These are phyloP conservation scores for Motacilla alba DNA, from an alignment of 2,113 vertebrate genomes.

Conservation along the genomic window DNA sequence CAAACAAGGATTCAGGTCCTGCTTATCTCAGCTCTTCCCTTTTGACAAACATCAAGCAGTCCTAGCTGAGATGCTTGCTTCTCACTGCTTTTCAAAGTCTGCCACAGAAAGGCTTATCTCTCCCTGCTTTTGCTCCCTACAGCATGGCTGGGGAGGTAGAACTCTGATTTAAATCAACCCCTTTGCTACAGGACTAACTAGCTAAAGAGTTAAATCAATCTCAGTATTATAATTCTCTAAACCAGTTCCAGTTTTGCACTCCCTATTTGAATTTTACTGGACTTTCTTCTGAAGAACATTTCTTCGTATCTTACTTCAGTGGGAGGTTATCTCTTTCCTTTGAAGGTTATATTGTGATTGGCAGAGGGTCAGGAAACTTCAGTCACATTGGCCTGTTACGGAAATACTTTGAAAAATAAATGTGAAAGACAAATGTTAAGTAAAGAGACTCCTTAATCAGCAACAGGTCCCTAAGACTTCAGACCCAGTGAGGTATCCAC, in stretches of 20 bases:
- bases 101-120: neutral
- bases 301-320: slow-evolving; percentile 40
- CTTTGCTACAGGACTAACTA: neutral
- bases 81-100: neutral
- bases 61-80: neutral
- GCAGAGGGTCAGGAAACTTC: slow-evolving; percentile 65
- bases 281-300: slow-evolving; percentile 48
- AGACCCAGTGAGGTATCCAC: neutral
- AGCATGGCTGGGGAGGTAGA: neutral
- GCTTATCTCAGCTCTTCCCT: slow-evolving; percentile 28
- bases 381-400: slow-evolving; percentile 36
- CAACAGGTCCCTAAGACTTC: slow-evolving; percentile 40
- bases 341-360: slow-evolving; percentile 67
- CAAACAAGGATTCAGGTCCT: neutral
- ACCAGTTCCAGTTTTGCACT: neutral
- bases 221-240: neutral
- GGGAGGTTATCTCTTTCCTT: slow-evolving; percentile 63
- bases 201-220: slow-evolving; percentile 18
- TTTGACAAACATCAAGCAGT: neutral
- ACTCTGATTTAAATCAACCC: neutral
- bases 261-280: slow-evolving; percentile 48
- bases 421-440: slow-evolving; percentile 63
- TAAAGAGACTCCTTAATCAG: slow-evolving; percentile 48
- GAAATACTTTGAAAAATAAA: slow-evolving; percentile 67
- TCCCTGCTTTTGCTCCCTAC: neutral